These are phyloP conservation scores for Panagrolaimus sp. DNA, from an alignment of 1,140 invertebrate genomes.

Conservation along the genomic window DNA sequence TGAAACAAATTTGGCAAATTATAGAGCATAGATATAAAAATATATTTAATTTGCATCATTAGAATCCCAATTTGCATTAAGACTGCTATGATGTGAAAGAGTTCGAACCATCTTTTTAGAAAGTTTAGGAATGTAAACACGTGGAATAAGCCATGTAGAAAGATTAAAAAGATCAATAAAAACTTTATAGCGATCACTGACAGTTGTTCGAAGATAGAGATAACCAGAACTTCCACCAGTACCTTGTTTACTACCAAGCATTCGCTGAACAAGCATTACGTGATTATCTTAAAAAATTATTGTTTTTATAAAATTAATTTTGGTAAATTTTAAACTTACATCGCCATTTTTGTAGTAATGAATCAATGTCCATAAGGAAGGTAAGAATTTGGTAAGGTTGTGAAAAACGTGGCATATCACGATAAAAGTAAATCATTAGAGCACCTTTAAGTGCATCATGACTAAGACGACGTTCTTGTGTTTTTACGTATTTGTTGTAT, in stretches of 20 bases:
- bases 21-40: no score
- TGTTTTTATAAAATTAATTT: neutral
- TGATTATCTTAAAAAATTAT: conserved; percentile 75
- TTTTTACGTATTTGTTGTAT: conserved; percentile 2
- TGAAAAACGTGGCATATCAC: conserved; percentile 89
- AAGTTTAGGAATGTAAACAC: conserved; percentile 79
- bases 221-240: conserved; percentile 97
- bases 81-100: conserved; percentile 35
- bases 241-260: conserved; percentile 95
- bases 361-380: conserved; percentile 93
- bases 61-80: no score
- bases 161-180: conserved; percentile 96
- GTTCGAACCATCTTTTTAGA: conserved; percentile 62
- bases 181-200: conserved; percentile 96
- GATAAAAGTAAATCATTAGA: conserved; percentile 91
- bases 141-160: conserved; percentile 86
- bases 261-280: conserved; percentile 94
- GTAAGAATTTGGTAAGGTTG: conserved; percentile 89
- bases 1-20: no score
- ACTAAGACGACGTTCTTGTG: conserved; percentile 73
- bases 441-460: conserved; percentile 87
- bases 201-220: conserved; percentile 91
- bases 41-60: no score
- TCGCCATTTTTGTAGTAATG: conserved; percentile 96
- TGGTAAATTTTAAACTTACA: conserved; percentile 67